Conservation (phyloP, 1,140 invertebrate species). For the Lordiphosa mommai region DNA sequence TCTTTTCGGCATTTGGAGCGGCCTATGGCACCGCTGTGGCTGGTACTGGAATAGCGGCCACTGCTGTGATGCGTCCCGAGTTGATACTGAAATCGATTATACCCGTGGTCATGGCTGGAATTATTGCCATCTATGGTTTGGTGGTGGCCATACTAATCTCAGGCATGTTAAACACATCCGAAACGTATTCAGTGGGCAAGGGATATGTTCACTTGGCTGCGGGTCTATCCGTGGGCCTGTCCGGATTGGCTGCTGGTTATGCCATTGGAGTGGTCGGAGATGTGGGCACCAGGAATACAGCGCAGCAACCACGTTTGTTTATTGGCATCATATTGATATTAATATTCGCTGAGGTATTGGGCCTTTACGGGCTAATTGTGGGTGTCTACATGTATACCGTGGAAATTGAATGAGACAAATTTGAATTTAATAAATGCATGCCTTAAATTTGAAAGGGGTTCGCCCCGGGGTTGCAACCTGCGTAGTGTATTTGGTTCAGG, state of each 20-base stretch:
- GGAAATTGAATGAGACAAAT: conserved; percentile 23
- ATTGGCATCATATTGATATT: conserved; percentile 98
- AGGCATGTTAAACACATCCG: conserved; percentile 81
- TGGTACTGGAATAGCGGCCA: conserved; percentile 49
- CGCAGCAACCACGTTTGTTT: conserved; percentile 94
- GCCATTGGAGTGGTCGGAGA: conserved; percentile 96
- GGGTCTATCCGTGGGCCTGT: conserved; percentile 93
- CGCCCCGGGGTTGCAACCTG: no score
- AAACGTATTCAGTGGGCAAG: conserved; percentile 83
- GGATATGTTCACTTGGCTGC: conserved; percentile 94
- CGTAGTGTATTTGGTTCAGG: no score
- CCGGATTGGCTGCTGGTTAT: conserved; percentile 94
- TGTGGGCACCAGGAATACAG: conserved; percentile 93
- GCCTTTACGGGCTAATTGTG: conserved; percentile 96
- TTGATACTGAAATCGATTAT: conserved; percentile 69
- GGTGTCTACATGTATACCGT: conserved; percentile 94
- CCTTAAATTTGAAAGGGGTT: conserved; percentile 87
- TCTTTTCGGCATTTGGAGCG: conserved; percentile 84
- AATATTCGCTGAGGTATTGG: conserved; percentile 97
- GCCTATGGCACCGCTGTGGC: conserved; percentile 60
- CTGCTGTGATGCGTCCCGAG: conserved; percentile 60
- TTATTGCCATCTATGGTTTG: conserved; percentile 72
- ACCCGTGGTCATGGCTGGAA: conserved; percentile 61
- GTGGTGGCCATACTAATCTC: conserved; percentile 95
- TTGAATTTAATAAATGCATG: background rate